Percentiles rank a stretch among this genome's conserved stretches.
These are phyloP conservation scores for Tenthredo distinguenda DNA, from an alignment of 2,888 invertebrate species.

Conservation along the genomic window DNA sequence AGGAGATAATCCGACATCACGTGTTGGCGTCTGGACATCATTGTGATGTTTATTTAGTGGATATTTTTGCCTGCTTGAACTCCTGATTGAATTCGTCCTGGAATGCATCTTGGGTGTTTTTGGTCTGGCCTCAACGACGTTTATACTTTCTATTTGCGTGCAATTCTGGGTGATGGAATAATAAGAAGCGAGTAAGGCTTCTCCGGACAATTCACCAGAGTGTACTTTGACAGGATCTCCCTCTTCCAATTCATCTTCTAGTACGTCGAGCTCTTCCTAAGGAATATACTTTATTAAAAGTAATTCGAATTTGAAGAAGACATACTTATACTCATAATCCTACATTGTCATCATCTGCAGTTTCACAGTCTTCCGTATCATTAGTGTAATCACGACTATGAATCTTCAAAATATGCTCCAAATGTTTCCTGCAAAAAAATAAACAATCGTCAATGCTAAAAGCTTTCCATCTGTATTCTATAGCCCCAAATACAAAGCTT, in stretches of 20 bases:
- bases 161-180: slow-evolving; percentile 61
- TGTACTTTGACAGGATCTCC: slow-evolving; percentile 70
- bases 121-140: slow-evolving; percentile 23
- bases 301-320: neutral
- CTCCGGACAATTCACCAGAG: slow-evolving; percentile 70
- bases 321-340: slow-evolving; percentile 51
- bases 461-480: slow-evolving; percentile 13
- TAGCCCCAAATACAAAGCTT: slow-evolving; percentile 28
- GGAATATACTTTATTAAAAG: slow-evolving; percentile 14
- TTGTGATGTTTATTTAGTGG: neutral
- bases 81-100: slow-evolving; percentile 34
- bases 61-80: slow-evolving; percentile 40
- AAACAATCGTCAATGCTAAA: neutral
- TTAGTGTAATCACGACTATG: slow-evolving; percentile 63
- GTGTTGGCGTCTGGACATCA: slow-evolving; percentile 43
- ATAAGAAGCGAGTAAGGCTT: slow-evolving; percentile 68
- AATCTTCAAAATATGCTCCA: slow-evolving; percentile 69
- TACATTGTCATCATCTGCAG: slow-evolving; percentile 71
- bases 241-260: slow-evolving; percentile 73
- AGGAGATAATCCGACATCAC: slow-evolving; percentile 55
- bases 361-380: slow-evolving; percentile 57
- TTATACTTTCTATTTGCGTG: neutral
- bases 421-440: slow-evolving; percentile 64
- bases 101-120: slow-evolving; percentile 52
- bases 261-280: slow-evolving; percentile 70